phyloP scores from a whole-genome alignment of 35 echinoderm and acorn worm species.

The Hemicentrotus pulcherrimus region DNA sequence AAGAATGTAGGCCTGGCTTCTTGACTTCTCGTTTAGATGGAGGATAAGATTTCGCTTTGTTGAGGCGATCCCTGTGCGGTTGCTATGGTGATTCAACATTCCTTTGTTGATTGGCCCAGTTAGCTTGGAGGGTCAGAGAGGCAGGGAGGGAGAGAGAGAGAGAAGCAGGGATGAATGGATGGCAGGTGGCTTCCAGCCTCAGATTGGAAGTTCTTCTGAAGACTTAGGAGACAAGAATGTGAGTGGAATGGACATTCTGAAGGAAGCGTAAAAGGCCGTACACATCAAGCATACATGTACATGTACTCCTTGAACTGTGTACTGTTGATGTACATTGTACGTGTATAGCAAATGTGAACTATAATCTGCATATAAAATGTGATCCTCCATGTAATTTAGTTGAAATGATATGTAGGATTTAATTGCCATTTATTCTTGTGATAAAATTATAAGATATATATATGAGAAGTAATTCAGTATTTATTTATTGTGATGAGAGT shows the following conservation, averaged over 20 bases:
- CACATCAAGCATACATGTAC: too few species aligned
- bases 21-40: background rate
- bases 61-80: conserved; percentile 43
- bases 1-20: background rate
- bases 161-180: conserved; percentile 3
- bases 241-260: conserved; percentile 33
- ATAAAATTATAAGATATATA: too few species aligned
- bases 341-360: background rate
- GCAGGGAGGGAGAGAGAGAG: background rate
- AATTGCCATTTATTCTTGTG: background rate
- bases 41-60: background rate
- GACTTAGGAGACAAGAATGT: conserved; percentile 2
- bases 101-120: conserved; percentile 51
- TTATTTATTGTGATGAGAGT: too few species aligned
- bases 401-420: background rate
- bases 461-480: too few species aligned
- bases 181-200: conserved; percentile 15
- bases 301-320: too few species aligned
- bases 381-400: background rate
- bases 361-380: background rate
- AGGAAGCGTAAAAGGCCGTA: background rate
- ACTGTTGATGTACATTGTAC: too few species aligned
- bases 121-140: conserved; percentile 26
- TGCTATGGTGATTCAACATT: conserved; percentile 41
- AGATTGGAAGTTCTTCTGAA: conserved; percentile 14